These are phyloP conservation scores for Terebella lapidaria DNA, from an alignment of 2,888 invertebrate species.

Conservation along the genomic window DNA sequence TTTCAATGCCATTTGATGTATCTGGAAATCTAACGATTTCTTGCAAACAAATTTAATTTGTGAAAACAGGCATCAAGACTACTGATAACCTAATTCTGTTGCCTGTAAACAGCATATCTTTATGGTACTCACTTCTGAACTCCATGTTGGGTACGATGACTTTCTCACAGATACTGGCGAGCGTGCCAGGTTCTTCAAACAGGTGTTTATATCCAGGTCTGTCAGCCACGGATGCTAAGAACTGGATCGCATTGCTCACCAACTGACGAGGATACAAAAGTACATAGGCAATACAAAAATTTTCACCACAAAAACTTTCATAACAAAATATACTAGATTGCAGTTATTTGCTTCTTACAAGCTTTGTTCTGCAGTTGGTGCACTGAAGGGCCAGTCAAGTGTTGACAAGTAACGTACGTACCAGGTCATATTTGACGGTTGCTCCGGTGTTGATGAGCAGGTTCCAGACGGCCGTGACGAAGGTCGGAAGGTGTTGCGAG, in stretches of 20 bases:
- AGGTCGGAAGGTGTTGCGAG: slow-evolving; percentile 76
- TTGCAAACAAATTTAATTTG: no score
- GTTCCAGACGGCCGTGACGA: slow-evolving; percentile 93
- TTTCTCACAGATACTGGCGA: slow-evolving; percentile 91
- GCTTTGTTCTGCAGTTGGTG: no score
- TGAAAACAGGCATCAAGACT: no score
- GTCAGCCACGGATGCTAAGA: slow-evolving; percentile 90
- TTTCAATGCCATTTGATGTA: no score
- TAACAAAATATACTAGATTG: no score
- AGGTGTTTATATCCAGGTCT: slow-evolving; percentile 78
- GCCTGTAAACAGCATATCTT: no score
- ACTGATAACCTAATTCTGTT: no score
- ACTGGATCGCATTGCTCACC: slow-evolving; percentile 92
- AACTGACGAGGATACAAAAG: slow-evolving; percentile 61
- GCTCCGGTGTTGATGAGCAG: slow-evolving; percentile 78
- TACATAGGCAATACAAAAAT: neutral
- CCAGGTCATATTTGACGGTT: slow-evolving; percentile 84
- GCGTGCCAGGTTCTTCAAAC: slow-evolving; percentile 80
- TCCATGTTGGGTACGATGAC: slow-evolving; percentile 98
- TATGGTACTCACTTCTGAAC: slow-evolving; percentile 68
- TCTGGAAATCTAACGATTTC: no score
- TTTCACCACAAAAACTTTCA: no score
- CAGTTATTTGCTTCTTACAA: no score
- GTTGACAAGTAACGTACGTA: slow-evolving; percentile 58
- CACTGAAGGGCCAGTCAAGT: no score